These are phyloP conservation scores for Andinoacara biseriatus DNA, from an alignment of 2,113 vertebrate genomes.

Conservation along the genomic window DNA sequence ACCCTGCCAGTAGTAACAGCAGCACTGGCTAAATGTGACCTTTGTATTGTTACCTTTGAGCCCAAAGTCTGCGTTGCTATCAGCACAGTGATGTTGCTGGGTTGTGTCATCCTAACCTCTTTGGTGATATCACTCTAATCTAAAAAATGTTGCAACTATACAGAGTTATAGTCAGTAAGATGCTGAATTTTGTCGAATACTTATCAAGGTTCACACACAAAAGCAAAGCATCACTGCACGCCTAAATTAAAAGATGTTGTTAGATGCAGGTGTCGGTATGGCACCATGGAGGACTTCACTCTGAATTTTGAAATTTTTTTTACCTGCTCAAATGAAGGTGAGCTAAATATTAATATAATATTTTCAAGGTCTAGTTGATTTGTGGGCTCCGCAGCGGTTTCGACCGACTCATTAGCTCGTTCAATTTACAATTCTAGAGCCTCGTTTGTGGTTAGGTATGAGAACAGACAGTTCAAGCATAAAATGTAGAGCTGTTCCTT, in stretches of 20 bases:
- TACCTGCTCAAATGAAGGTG: neutral
- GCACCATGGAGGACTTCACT: neutral
- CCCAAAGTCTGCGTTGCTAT: neutral
- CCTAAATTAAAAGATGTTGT: neutral
- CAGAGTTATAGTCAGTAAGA: neutral
- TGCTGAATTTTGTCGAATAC: neutral
- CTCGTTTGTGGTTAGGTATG: slow-evolving; percentile 12
- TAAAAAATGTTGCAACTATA: neutral
- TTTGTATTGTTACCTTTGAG: neutral
- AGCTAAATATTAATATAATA: slow-evolving; percentile 18
- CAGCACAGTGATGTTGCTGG: neutral
- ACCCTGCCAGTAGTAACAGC: neutral
- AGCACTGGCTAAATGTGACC: neutral
- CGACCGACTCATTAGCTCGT: slow-evolving; percentile 42
- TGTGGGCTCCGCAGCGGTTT: slow-evolving; percentile 6
- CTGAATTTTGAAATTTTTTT: neutral
- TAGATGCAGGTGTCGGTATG: neutral
- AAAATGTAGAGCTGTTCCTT: slow-evolving; percentile 42
- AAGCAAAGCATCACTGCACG: neutral
- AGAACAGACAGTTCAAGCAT: slow-evolving; percentile 46
- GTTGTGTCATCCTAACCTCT: neutral
- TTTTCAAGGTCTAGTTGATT: slow-evolving; percentile 13
- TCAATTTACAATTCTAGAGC: slow-evolving; percentile 54
- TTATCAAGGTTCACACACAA: neutral
- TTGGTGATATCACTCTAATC: neutral